A percentile compares a stretch with the other conserved stretches of the same genome.
These are phyloP conservation scores for Oophaga sylvatica DNA, from an alignment of 2,797 vertebrate species.

Conservation along the genomic window DNA sequence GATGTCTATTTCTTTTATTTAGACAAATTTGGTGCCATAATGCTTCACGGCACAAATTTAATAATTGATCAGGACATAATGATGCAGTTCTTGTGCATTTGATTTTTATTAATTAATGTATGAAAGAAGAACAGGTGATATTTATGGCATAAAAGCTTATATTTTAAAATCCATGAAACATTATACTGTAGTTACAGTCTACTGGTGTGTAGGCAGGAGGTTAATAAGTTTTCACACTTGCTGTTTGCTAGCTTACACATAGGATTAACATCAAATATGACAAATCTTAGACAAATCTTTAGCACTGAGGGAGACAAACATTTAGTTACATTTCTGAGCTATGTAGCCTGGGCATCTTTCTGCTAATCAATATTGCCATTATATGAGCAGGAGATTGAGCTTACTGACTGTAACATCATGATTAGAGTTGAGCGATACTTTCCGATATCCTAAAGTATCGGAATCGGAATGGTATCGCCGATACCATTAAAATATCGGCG, in stretches of 20 bases:
- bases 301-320: not conserved
- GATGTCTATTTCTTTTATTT: not conserved
- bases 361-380: not conserved
- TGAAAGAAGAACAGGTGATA: not conserved
- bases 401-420: not conserved
- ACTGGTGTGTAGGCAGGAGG: not conserved
- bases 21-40: not conserved
- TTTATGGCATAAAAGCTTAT: not conserved
- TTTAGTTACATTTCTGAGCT: not conserved
- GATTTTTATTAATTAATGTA: not conserved
- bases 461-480: too few species aligned
- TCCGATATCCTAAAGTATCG: too few species aligned
- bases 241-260: not conserved
- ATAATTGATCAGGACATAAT: too few species aligned
- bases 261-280: conserved; percentile 3
- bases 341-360: not conserved
- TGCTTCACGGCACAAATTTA: too few species aligned
- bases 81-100: too few species aligned
- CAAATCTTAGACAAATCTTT: not conserved
- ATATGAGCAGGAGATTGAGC: not conserved
- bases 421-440: too few species aligned
- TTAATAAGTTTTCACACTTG: not conserved
- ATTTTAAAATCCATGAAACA: not conserved
- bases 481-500: too few species aligned
- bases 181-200: not conserved